Base-by-base conservation (phyloP, 1,140 invertebrate species). In the Chionoecetes opilio region DNA sequence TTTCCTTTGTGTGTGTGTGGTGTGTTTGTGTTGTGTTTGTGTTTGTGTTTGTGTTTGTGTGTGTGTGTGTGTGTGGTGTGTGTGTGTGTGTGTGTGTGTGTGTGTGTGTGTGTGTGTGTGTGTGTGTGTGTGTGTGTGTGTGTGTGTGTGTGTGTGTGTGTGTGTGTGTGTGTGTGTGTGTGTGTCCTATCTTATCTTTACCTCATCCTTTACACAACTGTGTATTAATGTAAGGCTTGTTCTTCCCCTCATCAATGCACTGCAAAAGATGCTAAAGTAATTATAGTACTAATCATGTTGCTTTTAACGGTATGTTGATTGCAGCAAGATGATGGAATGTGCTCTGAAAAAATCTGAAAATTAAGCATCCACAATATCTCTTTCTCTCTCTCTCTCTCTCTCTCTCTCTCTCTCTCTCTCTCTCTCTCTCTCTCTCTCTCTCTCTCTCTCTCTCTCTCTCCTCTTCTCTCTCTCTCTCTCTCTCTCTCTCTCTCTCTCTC, bases 381-480 rank as follows among this genome's bases (percentile, higher is more conserved):
- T n/a, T 26, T 29, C 38, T 11, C 87, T 29, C 21, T 41, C 17
- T 31, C 41, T 31, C 38, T 53, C 41, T 90, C 88, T 31, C 88
- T 53, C 41, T n/a, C 38, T 31, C 88, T 90, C 41, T 31, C n/a
- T 31, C 41, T 31, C 41, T 29, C 26, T n/a, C 41, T 31, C 41
- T 31, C 38, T 90, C 38, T 53, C 88, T 31, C 88, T 31, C 17
- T 46, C 41, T 53, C 41, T 53, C 88, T 53, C 88, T 90, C 88
- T 90, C 88, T 53, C 88, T 31, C 38, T 53, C 88, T 53, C 88
- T 53, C 41, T 31, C 88, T 53, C 88, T 31, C 38, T 46, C 34
- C 84, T 85, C 82, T 84, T n/a, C 82, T 84, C 82, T 3, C 32
- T 8, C 82, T 31, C n/a, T 26, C 85, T 17, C 34, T 3, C 34